These are phyloP conservation scores for Agelastica alni DNA, from an alignment of 2,888 invertebrate genomes.

Conservation along the genomic window DNA sequence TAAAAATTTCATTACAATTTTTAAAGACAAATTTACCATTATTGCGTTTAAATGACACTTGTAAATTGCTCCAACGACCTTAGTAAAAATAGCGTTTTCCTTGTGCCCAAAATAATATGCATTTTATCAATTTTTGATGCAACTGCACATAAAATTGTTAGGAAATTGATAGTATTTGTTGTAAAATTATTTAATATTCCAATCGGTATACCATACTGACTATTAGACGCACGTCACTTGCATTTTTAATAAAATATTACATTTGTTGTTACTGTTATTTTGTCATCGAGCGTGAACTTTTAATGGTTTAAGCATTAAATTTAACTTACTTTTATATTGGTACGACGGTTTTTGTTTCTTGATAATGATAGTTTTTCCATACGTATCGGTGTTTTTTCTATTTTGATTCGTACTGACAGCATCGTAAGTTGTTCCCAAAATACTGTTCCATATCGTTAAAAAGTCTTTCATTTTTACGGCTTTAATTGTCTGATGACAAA, in stretches of 20 bases:
- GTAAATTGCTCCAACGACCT: too few relatives aligned
- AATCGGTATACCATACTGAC: background rate
- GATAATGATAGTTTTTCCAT: too few relatives aligned
- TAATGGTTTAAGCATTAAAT: too few relatives aligned
- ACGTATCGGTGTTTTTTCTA: background rate
- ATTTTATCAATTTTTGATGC: background rate
- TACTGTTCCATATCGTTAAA: slow-evolving; percentile 43
- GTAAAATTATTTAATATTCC: background rate
- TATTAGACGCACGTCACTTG: slow-evolving; percentile 20
- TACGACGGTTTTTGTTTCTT: background rate
- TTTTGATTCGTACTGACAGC: slow-evolving; percentile 42
- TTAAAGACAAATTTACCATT: too few relatives aligned
- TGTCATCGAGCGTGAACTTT: too few relatives aligned
- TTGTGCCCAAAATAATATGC: background rate
- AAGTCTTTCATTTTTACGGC: slow-evolving; percentile 49
- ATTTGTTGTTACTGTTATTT: slow-evolving; percentile 19
- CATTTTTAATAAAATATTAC: slow-evolving; percentile 26
- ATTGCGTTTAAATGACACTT: too few relatives aligned
- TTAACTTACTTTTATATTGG: slow-evolving; percentile 29
- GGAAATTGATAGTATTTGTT: slow-evolving; percentile 1
- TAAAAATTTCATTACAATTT: too few relatives aligned
- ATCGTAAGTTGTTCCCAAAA: slow-evolving; percentile 47
- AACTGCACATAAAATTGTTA: slow-evolving; percentile 4
- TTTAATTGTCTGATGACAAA: too few relatives aligned
- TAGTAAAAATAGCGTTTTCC: background rate